These are phyloP conservation scores for Ichneumoninae sp. DNA, from an alignment of 2,888 invertebrate genomes.

Conservation along the genomic window DNA sequence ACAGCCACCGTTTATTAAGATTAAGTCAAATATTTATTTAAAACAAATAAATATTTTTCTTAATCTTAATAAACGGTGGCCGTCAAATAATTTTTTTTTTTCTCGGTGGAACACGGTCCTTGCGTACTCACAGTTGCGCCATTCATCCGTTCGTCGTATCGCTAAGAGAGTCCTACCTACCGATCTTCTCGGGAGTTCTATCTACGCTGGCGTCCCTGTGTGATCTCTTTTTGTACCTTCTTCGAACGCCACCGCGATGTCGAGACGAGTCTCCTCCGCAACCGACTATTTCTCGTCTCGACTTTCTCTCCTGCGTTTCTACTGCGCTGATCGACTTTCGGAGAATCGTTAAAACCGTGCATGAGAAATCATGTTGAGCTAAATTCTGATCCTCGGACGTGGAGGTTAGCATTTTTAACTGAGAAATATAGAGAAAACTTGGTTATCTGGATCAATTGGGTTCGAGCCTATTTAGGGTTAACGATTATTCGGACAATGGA, in stretches of 20 bases:
- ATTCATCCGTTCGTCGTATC: conserved; percentile 48
- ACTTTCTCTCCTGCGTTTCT: conserved; percentile 52
- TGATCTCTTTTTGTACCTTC: not conserved
- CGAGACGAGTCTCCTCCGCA: not conserved
- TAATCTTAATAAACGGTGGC: too few relatives aligned
- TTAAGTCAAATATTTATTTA: too few relatives aligned
- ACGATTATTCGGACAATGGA: too few relatives aligned
- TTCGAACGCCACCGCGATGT: not conserved
- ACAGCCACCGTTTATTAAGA: too few relatives aligned
- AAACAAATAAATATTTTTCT: too few relatives aligned
- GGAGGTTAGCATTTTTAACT: not conserved
- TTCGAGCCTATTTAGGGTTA: too few relatives aligned
- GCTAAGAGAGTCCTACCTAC: conserved; percentile 20
- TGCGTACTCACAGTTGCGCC: not conserved
- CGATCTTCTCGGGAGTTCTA: conserved; percentile 17
- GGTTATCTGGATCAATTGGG: too few relatives aligned
- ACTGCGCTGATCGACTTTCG: conserved; percentile 45
- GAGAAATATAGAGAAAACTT: not conserved
- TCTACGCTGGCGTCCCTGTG: not conserved
- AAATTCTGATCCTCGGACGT: not conserved
- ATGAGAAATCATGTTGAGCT: conserved; percentile 40
- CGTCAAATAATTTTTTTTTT: too few relatives aligned
- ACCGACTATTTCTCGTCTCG: conserved; percentile 1
- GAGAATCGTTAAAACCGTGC: conserved; percentile 36
- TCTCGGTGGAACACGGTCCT: not conserved